Percentiles rank a stretch among this genome's conserved stretches.
Evolutionary conservation across 35 echinoderm and acorn worm genomes (phyloP).

Genomic region (Amphiura filiformis): DNA sequence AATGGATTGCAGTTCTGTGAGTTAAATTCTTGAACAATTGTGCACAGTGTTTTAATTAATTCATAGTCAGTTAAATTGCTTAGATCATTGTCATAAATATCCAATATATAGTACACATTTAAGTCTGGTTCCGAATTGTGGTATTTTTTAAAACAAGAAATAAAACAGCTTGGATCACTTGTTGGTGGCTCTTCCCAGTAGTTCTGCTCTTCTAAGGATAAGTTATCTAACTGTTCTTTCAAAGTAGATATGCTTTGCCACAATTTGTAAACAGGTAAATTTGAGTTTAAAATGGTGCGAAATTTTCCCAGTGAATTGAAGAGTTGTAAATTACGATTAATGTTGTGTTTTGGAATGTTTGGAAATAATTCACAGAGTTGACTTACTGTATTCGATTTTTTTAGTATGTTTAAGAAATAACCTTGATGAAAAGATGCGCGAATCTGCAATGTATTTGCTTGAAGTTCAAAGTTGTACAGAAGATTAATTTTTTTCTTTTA

Average conservation of each 20-base stretch:
- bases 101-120: background rate
- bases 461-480: background rate
- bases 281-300: background rate
- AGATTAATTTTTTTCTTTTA: background rate
- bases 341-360: background rate
- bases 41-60: background rate
- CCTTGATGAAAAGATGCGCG: background rate
- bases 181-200: background rate
- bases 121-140: background rate
- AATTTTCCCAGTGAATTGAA: background rate
- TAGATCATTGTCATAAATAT: background rate
- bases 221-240: background rate
- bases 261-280: background rate
- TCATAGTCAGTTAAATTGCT: background rate
- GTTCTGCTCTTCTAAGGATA: background rate
- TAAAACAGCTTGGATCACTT: background rate
- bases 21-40: background rate
- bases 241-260: background rate
- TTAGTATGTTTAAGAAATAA: background rate
- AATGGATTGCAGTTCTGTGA: background rate
- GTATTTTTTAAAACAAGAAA: background rate
- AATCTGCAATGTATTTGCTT: background rate
- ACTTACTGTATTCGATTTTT: background rate
- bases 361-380: background rate
- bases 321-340: background rate